phyloP scores from a whole-genome alignment of 2,888 invertebrate genomes.

The Zonitis immaculata region DNA sequence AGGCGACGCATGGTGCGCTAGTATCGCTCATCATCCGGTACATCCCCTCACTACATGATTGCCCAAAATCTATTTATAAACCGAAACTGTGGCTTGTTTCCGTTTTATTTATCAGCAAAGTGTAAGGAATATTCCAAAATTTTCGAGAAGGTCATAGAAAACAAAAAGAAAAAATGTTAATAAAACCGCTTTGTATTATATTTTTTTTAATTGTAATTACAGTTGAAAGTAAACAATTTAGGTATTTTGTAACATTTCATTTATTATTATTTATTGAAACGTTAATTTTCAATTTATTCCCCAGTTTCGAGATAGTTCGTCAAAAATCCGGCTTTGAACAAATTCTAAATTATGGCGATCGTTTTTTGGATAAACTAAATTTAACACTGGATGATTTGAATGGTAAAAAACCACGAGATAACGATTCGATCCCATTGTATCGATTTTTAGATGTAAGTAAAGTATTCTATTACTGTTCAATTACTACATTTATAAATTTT shows the following conservation, averaged over 20 bases:
- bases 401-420: slow-evolving; percentile 15
- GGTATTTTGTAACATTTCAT: background rate
- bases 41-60: background rate
- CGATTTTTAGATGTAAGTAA: slow-evolving; percentile 47
- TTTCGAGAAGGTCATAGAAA: too few relatives aligned
- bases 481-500: slow-evolving; percentile 13
- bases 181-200: background rate
- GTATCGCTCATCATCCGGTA: background rate
- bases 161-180: background rate
- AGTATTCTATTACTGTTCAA: background rate
- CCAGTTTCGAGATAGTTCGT: background rate
- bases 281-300: background rate
- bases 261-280: background rate
- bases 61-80: background rate
- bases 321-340: background rate
- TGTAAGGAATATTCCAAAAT: background rate
- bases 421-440: slow-evolving; percentile 45
- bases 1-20: background rate
- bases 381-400: background rate
- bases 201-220: background rate
- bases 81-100: background rate
- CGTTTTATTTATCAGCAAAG: background rate
- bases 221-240: background rate
- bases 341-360: background rate
- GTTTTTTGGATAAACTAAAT: background rate